Evolutionary conservation across 1,140 invertebrate species (phyloP), one percentile per base, ranked within the genome.

Genomic region (Vollenhovia emeryi): DNA sequence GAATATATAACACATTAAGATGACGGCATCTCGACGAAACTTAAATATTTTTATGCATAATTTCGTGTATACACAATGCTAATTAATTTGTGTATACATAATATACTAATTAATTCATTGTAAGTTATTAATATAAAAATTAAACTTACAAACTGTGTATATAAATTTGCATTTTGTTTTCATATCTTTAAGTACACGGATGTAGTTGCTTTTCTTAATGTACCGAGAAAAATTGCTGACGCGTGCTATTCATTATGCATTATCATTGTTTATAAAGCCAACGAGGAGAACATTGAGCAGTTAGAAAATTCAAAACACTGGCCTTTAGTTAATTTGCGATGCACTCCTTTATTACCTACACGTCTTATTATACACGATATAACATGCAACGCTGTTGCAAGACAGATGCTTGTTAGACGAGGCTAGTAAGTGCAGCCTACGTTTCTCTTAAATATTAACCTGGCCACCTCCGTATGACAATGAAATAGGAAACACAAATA

Each of bases 401-500:
- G 24, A 18, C 27, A 82, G 11, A 43, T 82, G 33, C 73, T 82
- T 57, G 13, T 45, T 57, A 43, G 11, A 57, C 5, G 36, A 82
- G 6, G 18, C 24, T 43, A 73, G 3, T 80, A 82, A 73, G 24
- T 73, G 50, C 9, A 59, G 50, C 27, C 50, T 73, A 57, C 36
- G 36, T 40, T 55, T 27, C 36, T 33, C 18, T 82, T 59, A 82
- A 73, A 52, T 57, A 52, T n/a, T 21, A 40, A 33, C 33, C 68
- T 13, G 24, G 13, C 50, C 24, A 33, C 40, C 13, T 55, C 33
- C 7, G 36, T 59, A 36, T 73, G 78, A 82, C 78, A 82, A 57
- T 82, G 30, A 73, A 82, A 73, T 82, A 59, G n/a, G 9, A 82
- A 60, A 59, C 40, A 73, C 36, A 43, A 66, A 66, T 82, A 21